These are phyloP conservation scores for Lapara coniferarum DNA, from an alignment of 2,888 invertebrate species.

Conservation along the genomic window DNA sequence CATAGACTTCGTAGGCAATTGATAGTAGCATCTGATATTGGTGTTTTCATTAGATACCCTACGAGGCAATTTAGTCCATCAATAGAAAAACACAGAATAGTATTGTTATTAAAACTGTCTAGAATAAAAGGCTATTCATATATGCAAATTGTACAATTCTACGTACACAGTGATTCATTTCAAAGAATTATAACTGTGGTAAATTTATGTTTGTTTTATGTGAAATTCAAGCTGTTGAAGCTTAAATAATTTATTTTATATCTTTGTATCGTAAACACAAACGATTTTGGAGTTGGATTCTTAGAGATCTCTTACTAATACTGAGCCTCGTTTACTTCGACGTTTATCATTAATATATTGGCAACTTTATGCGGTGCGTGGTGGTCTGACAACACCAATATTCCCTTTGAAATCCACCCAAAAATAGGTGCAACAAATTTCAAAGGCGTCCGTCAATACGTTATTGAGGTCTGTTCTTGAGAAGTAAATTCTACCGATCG, in stretches of 20 bases:
- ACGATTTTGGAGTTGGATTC: constrained; percentile 1
- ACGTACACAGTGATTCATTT: background rate
- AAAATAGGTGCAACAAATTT: constrained; percentile 64
- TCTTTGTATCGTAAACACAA: background rate
- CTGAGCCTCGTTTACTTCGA: constrained; percentile 23
- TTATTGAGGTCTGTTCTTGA: constrained; percentile 41
- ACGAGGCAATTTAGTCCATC: background rate
- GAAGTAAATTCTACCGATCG: constrained; percentile 41
- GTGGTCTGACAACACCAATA: constrained; percentile 57
- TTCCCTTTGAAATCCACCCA: constrained; percentile 47
- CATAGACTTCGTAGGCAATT: background rate
- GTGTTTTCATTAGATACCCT: constrained; percentile 15
- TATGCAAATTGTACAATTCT: background rate
- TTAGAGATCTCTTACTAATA: constrained; percentile 9
- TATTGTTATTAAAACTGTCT: background rate
- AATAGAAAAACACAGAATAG: background rate
- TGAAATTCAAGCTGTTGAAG: background rate
- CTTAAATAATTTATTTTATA: background rate
- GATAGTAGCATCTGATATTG: background rate
- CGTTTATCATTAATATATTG: constrained; percentile 38
- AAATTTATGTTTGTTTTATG: background rate
- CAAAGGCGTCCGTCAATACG: constrained; percentile 37
- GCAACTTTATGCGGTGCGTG: constrained; percentile 52
- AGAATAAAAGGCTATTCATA: background rate
- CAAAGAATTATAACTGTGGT: background rate